A percentile compares a stretch with the other conserved stretches of the same genome.
Conservation (phyloP, 1,140 invertebrate genomes). For the Ericerus pela region DNA sequence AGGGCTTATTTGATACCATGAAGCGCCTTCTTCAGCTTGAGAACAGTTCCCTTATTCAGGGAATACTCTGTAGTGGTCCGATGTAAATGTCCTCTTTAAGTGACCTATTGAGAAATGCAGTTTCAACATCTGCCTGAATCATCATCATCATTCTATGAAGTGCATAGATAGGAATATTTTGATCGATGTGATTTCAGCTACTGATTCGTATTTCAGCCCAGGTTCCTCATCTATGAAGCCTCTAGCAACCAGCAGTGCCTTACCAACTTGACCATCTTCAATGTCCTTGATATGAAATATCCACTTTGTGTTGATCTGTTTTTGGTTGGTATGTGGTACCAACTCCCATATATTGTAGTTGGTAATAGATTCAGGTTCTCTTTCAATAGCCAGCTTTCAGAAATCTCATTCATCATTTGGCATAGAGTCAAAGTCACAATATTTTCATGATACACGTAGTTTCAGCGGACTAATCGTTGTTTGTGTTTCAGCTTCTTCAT, state of each 20-base stretch:
- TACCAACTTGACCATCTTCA: not conserved
- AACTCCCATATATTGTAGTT: not conserved
- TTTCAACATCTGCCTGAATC: too few species aligned
- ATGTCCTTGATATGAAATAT: not conserved
- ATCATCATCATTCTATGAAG: too few species aligned
- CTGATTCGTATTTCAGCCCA: too few species aligned
- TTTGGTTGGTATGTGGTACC: not conserved
- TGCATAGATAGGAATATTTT: too few species aligned
- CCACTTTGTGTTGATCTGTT: not conserved
- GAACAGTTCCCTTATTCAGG: too few species aligned
- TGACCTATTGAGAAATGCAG: too few species aligned
- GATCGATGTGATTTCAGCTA: too few species aligned
- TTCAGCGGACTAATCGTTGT: too few species aligned
- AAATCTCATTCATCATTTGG: not conserved
- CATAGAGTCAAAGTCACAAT: not conserved
- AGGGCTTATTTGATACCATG: too few species aligned
- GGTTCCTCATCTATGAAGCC: not conserved
- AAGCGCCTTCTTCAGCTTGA: too few species aligned
- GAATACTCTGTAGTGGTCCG: too few species aligned
- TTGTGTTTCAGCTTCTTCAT: not conserved
- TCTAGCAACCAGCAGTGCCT: not conserved
- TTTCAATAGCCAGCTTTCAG: not conserved
- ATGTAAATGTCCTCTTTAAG: too few species aligned
- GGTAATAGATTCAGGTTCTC: not conserved
- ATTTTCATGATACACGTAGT: not conserved